Base-by-base conservation (phyloP, 2,888 invertebrate species). In the Bibio marci region DNA sequence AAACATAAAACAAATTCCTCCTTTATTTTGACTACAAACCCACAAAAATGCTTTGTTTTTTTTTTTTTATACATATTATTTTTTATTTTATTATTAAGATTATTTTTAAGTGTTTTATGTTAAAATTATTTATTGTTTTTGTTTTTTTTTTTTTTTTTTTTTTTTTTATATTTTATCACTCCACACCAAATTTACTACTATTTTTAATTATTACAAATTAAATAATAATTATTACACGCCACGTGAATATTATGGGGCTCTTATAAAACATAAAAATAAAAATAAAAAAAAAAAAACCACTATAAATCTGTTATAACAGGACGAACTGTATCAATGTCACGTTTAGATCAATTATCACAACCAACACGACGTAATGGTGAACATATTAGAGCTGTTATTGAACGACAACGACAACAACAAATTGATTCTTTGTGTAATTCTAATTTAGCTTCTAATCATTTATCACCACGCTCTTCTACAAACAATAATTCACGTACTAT, bases 301-400 rank as follows among this genome's bases (percentile, higher is more conserved):
- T 27, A 7, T 27, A 27, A 7, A 27, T 10, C 7, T 6, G 6
- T 26, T 13, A 30, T 3, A 15, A 31, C 25, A 79, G 80, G 80
- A 75, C 86, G 88, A 74, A 87, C 88, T 57, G 81, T 81, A 69
- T 87, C 87, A 63, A 87, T 90, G 87, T 82, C 87, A 57, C 79
- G 90, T 52, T 76, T 90, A 69, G 90, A 90, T 73, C 76, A 79
- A 60, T 70, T 81, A 62, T 71, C 81, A 51, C 75, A 73, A 64
- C 80, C 81, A 48, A 69, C 79, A 51, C 66, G 71, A 51, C 69
- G 69, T 40, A 59, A 62, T 51, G 62, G 62, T 39, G 62, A 62
- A 46, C 62, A 62, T 49, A 58, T 62, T 42, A 55, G 58, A 44
- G 56, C 62, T 25, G 53, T 62, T 41, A 48, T 60, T 50, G 62